Conservation (phyloP, 2,888 invertebrate genomes). For the Andrena camellia region DNA sequence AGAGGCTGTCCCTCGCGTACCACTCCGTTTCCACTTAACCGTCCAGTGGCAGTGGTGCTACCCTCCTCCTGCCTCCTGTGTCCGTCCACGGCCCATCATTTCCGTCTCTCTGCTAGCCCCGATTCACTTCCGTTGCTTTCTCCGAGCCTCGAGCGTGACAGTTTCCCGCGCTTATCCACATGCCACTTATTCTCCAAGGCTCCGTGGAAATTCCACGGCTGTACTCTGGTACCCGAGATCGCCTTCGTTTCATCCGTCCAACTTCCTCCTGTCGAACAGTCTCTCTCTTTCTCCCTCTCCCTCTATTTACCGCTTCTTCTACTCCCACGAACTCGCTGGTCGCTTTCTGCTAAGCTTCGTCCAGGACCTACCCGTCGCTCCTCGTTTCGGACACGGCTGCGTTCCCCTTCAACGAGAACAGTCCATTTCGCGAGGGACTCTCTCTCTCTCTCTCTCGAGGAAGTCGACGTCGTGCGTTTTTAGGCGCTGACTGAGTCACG, state of each 20-base stretch:
- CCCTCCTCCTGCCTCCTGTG: background rate
- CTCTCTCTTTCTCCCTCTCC: background rate
- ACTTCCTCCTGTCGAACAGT: background rate
- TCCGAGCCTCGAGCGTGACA: slow-evolving; percentile 15
- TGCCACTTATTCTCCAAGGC: slow-evolving; percentile 58
- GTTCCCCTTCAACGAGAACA: background rate
- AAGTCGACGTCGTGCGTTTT: background rate
- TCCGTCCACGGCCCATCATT: background rate
- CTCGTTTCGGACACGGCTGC: background rate
- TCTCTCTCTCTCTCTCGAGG: background rate
- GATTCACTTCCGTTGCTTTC: slow-evolving; percentile 14
- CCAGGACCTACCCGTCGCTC: background rate
- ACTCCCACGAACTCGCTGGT: too few relatives aligned
- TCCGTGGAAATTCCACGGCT: slow-evolving; percentile 58
- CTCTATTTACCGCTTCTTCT: too few relatives aligned
- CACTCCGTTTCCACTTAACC: background rate
- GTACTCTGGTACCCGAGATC: slow-evolving; percentile 16
- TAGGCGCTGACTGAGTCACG: background rate
- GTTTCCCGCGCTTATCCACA: slow-evolving; percentile 58
- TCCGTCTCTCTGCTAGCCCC: background rate
- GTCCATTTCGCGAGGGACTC: slow-evolving; percentile 6
- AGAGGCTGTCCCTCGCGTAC: background rate
- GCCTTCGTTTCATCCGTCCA: slow-evolving; percentile 10
- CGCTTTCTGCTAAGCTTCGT: background rate
- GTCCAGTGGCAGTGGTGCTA: background rate